phyloP scores from a whole-genome alignment of 2,113 vertebrate species.

The Ondatra zibethicus region DNA sequence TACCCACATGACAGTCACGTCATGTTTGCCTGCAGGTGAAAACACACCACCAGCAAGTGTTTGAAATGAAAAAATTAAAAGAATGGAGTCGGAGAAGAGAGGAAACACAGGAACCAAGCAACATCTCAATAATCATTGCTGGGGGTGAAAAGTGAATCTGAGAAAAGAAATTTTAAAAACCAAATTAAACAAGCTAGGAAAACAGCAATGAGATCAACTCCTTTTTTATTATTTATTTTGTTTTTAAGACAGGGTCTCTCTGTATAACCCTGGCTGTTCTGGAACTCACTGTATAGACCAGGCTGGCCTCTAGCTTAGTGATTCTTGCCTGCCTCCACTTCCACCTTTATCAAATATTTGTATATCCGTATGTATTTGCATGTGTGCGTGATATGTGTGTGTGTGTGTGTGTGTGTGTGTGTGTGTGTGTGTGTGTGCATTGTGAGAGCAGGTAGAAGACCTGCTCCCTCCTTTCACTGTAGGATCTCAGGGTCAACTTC shows the following conservation, averaged over 20 bases:
- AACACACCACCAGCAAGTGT: not conserved
- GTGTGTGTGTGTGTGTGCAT: not conserved
- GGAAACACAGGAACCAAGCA: not conserved
- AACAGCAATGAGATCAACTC: not conserved
- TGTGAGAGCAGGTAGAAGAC: not conserved
- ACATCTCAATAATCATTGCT: not conserved
- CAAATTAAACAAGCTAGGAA: not conserved
- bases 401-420: not conserved
- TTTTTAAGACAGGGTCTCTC: not conserved
- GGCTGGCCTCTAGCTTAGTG: not conserved
- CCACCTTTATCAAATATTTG: not conserved
- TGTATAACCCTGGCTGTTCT: not conserved
- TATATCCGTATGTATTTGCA: rapidly evolving
- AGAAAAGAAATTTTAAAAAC: not conserved
- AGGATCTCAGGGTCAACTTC: not conserved
- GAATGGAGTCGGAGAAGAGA: not conserved
- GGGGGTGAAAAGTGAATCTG: not conserved
- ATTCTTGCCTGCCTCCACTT: not conserved
- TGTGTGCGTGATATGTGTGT: not conserved
- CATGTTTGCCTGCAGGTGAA: not conserved
- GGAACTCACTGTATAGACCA: no score
- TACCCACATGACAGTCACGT: not conserved
- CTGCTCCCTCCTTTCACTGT: no score
- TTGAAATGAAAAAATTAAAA: not conserved
- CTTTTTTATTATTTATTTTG: not conserved